These are phyloP conservation scores for Lottia gigantea DNA, from an alignment of 2,888 invertebrate genomes.

Conservation along the genomic window DNA sequence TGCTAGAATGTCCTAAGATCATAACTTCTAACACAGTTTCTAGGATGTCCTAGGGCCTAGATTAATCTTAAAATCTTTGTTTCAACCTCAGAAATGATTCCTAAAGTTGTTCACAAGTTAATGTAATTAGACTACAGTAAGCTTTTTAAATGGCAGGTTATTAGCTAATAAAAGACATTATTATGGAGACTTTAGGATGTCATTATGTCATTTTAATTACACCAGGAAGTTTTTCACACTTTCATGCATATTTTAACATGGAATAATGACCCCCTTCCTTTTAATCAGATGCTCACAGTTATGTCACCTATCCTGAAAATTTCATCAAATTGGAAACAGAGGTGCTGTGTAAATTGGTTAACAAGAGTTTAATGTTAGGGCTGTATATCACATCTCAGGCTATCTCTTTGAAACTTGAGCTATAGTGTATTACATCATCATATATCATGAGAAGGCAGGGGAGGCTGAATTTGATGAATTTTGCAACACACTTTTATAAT, in stretches of 20 bases:
- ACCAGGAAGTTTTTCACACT: conserved; percentile 5
- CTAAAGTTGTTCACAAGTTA: no score
- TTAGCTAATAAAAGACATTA: no score
- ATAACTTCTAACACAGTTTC: no score
- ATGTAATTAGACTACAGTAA: no score
- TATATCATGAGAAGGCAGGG: neutral
- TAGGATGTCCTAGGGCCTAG: no score
- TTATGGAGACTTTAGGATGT: neutral
- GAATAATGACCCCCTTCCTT: neutral
- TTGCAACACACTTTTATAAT: neutral
- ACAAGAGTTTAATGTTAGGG: conserved; percentile 1
- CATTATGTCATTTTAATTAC: neutral
- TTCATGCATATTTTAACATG: conserved; percentile 10
- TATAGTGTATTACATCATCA: neutral
- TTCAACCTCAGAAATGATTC: no score
- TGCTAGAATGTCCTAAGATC: no score
- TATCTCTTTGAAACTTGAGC: neutral
- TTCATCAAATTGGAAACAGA: neutral
- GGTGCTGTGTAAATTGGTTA: conserved; percentile 1
- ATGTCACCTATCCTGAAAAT: conserved; percentile 8
- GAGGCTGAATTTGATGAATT: neutral
- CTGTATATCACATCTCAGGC: neutral
- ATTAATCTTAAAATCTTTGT: no score
- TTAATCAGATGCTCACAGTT: conserved; percentile 3
- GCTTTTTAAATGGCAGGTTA: no score